These are phyloP conservation scores for Ophion obscuratus DNA, from an alignment of 2,888 invertebrate genomes.

Conservation along the genomic window DNA sequence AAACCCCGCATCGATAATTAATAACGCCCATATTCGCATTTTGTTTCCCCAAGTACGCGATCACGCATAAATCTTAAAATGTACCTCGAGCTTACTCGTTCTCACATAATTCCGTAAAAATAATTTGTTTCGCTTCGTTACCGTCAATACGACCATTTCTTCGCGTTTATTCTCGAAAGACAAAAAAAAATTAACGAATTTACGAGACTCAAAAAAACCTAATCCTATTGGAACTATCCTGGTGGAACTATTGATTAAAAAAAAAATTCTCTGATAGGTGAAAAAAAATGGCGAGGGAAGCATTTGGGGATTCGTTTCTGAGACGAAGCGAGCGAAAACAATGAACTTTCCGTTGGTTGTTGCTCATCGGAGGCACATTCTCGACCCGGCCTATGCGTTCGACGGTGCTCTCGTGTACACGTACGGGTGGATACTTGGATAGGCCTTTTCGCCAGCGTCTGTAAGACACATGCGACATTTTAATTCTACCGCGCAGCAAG, in stretches of 20 bases:
- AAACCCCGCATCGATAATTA: conserved; percentile 23
- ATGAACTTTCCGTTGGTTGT: conserved; percentile 30
- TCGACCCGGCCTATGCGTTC: background rate
- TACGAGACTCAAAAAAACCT: too few species aligned
- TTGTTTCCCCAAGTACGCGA: background rate
- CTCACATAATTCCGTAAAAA: too few species aligned
- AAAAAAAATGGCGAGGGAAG: background rate
- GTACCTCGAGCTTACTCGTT: too few species aligned
- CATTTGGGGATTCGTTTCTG: background rate
- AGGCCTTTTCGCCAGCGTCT: conserved; percentile 49
- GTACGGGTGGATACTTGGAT: background rate
- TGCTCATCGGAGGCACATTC: conserved; percentile 21
- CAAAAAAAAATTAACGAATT: too few species aligned
- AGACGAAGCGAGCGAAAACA: conserved; percentile 28
- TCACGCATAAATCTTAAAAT: too few species aligned
- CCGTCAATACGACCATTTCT: too few species aligned
- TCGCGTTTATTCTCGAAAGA: too few species aligned
- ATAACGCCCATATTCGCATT: conserved; percentile 12
- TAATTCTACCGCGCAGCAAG: conserved; percentile 36
- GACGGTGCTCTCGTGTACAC: conserved; percentile 1
- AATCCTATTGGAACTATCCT: too few species aligned
- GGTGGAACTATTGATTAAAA: too few species aligned
- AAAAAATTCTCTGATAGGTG: too few species aligned
- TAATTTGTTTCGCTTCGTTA: too few species aligned
- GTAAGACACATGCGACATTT: conserved; percentile 62